Percentiles rank a stretch among this genome's conserved stretches.
Conservation (phyloP, 1,140 invertebrate genomes). For the Lutraria rhynchaena region DNA sequence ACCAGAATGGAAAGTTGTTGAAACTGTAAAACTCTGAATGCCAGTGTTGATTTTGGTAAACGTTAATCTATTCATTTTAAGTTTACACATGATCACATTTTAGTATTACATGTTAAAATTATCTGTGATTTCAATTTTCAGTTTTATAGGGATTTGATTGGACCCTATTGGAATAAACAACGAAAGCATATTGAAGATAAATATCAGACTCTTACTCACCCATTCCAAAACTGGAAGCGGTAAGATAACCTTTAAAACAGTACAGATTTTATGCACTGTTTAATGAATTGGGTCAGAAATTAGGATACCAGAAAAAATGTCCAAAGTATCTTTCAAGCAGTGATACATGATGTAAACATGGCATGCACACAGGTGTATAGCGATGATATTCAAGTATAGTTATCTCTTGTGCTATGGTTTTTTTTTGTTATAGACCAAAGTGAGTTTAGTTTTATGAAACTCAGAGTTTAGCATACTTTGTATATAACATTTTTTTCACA, state of each 20-base stretch:
- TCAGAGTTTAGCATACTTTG: too few species aligned
- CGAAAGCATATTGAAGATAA: constrained; percentile 37
- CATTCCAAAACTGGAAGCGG: constrained; percentile 28
- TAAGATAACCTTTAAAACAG: not conserved
- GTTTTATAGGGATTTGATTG: constrained; percentile 34
- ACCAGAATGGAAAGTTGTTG: not conserved
- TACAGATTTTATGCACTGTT: not conserved
- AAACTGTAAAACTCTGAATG: not conserved
- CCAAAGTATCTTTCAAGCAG: too few species aligned
- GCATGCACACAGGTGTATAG: too few species aligned
- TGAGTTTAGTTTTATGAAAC: too few species aligned
- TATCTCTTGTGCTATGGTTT: too few species aligned
- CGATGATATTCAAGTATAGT: too few species aligned
- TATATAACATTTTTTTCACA: not conserved
- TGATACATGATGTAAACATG: too few species aligned
- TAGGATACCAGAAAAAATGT: too few species aligned
- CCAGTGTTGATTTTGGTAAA: too few species aligned
- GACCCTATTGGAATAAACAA: constrained; percentile 33
- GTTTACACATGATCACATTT: not conserved
- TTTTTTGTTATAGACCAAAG: too few species aligned
- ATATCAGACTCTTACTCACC: constrained; percentile 4
- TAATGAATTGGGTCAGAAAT: not conserved
- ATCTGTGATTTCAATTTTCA: constrained; percentile 13
- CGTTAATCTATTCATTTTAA: not conserved
- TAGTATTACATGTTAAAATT: not conserved